Evolutionary conservation across 2,888 invertebrate species (phyloP).

Genomic region (Adelognathus sp.): DNA sequence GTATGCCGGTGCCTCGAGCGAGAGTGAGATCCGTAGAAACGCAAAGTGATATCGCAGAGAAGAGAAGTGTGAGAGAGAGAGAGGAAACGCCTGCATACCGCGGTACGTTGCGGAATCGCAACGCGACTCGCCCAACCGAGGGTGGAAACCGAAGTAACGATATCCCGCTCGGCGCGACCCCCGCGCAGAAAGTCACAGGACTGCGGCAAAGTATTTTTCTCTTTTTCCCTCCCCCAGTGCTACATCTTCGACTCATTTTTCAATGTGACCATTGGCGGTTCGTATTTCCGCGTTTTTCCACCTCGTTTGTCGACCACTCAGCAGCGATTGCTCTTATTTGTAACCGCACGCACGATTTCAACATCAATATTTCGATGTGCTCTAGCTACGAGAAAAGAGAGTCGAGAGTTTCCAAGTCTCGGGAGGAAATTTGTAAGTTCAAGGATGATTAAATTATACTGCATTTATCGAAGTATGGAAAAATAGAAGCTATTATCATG

Average conservation of each 20-base stretch:
- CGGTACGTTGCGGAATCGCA: constrained; percentile 19
- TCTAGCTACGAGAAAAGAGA: too few relatives aligned
- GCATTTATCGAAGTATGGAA: too few relatives aligned
- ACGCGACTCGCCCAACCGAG: constrained; percentile 20
- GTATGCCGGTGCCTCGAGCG: constrained; percentile 25
- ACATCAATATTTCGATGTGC: background rate
- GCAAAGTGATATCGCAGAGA: constrained; percentile 17
- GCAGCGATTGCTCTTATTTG: too few relatives aligned
- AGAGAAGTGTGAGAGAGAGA: background rate
- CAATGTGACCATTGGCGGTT: background rate
- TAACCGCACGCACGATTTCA: background rate
- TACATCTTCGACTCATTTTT: background rate
- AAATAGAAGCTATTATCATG: too few relatives aligned
- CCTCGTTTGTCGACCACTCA: background rate
- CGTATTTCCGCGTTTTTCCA: background rate
- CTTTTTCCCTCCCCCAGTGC: background rate
- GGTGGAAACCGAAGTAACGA: background rate
- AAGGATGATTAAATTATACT: too few relatives aligned
- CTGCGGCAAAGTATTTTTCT: background rate
- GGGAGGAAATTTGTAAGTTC: too few relatives aligned
- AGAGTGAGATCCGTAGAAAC: constrained; percentile 22
- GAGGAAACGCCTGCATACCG: background rate
- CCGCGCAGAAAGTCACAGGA: constrained; percentile 24
- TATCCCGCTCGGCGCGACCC: background rate
- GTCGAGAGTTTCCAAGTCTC: too few relatives aligned